Evolutionary conservation across 2,888 invertebrate genomes (phyloP), one percentile per base, ranked within the genome.

Genomic region (Bursaphelenchus okinawaensis): DNA sequence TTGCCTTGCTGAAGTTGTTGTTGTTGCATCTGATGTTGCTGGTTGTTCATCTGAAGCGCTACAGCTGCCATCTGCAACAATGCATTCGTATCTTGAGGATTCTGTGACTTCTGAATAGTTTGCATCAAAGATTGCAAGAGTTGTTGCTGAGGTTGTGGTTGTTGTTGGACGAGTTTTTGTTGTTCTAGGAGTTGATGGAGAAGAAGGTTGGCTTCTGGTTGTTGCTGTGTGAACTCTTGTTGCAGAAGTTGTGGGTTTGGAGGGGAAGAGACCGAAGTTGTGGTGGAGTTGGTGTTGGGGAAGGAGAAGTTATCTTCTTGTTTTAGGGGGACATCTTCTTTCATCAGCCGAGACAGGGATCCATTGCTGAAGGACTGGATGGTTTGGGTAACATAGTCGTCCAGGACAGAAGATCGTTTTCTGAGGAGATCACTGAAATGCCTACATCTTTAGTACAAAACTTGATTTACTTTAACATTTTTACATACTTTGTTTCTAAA

Each of bases 381-480:
- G 7, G 70, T 69, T 24, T 72, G 69, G n/a, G 62, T 63, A 50
- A 68, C 71, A 50, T 72, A 71, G 23, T 71, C 74, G 24, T 71
- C 75, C 22, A 71, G 63, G n/a, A 63, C 74, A 4, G 67, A 57
- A 16, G 74, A 74, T 27, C 74, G 59, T 57, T 71, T 71, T 40
- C 72, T 62, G n/a, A 55, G 59, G 0, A 59, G 50, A n/a, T 51
- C 68, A 61, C 72, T 63, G 40, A 55, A 65, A 40, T 16, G n/a
- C n/a, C 6, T 16, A 54, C 54, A n/a, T n/a, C n/a, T n/a, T n/a
- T n/a, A n/a, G n/a, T n/a, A n/a, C n/a, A n/a, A n/a, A n/a, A n/a
- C n/a, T n/a, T n/a, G n/a, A n/a, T n/a, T n/a, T n/a, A n/a, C n/a
- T n/a, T n/a, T n/a, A n/a, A n/a, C n/a, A n/a, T n/a, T n/a, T n/a